Evolutionary conservation across 1,140 invertebrate genomes (phyloP).

Genomic region (Samia ricini): DNA sequence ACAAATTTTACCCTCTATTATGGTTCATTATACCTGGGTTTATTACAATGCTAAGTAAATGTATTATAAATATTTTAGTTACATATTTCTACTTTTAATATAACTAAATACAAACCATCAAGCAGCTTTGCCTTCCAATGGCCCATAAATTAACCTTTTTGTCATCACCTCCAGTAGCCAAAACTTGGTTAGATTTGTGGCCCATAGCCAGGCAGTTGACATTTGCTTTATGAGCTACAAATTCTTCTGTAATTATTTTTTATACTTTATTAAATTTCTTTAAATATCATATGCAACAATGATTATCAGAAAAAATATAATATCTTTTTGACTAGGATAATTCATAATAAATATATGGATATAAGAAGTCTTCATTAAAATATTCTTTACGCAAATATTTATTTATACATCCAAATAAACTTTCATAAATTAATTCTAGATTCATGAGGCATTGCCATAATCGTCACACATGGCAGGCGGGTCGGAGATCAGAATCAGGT

Average conservation of each 20-base stretch:
- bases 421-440: too few species aligned
- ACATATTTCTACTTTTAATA: background rate
- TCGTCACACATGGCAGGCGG: too few species aligned
- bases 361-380: too few species aligned
- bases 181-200: constrained; percentile 88
- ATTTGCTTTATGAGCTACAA: constrained; percentile 91
- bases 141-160: constrained; percentile 99
- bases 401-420: too few species aligned
- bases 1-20: too few species aligned
- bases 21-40: too few species aligned
- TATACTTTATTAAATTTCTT: too few species aligned
- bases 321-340: background rate
- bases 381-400: too few species aligned
- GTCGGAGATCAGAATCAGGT: too few species aligned
- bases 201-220: constrained; percentile 95
- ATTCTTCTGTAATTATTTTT: constrained; percentile 85
- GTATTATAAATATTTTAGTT: background rate
- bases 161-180: constrained; percentile 98
- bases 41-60: too few species aligned
- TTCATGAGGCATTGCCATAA: too few species aligned
- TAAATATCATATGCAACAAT: too few species aligned
- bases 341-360: background rate
- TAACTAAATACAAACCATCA: constrained; percentile 84
- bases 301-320: background rate
- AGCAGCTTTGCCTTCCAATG: constrained; percentile 95